Conservation (phyloP, 2,113 vertebrate species). For the Hippocampus guttulatus region DNA sequence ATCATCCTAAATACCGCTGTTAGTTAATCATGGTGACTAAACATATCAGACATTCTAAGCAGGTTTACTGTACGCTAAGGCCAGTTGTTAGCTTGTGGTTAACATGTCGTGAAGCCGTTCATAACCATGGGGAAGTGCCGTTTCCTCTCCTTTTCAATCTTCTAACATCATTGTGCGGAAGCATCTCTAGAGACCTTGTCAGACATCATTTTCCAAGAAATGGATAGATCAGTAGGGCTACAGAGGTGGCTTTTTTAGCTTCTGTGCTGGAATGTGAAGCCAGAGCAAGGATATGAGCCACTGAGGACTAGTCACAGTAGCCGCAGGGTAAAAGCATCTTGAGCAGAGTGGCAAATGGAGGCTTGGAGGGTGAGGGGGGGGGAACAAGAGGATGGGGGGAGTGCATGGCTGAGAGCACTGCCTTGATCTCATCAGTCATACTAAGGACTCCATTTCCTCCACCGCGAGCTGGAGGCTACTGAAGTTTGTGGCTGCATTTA, state of each 20-base stretch:
- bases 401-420: constrained; percentile 49
- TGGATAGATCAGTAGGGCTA: constrained; percentile 21
- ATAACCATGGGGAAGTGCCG: constrained; percentile 26
- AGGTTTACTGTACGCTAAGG: constrained; percentile 13
- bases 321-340: constrained; percentile 44
- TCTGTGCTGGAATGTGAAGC: constrained; percentile 50
- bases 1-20: constrained; percentile 1
- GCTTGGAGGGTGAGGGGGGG: constrained; percentile 1
- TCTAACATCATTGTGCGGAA: constrained; percentile 21
- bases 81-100: constrained; percentile 5
- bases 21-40: constrained; percentile 11
- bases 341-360: constrained; percentile 45
- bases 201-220: constrained; percentile 39
- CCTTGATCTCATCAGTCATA: constrained; percentile 69
- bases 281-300: constrained; percentile 41
- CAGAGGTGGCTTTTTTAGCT: constrained; percentile 32
- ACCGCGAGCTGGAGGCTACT: constrained; percentile 55
- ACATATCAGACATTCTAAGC: constrained; percentile 12
- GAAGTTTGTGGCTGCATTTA: constrained; percentile 63
- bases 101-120: constrained; percentile 22
- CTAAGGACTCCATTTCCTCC: constrained; percentile 70
- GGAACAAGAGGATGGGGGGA: constrained; percentile 16
- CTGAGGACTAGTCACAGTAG: constrained; percentile 44
- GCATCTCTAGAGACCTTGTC: constrained; percentile 56
- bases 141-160: constrained; percentile 43